phyloP scores from a whole-genome alignment of 2,888 invertebrate species.

The Cataglyphis cursor region DNA sequence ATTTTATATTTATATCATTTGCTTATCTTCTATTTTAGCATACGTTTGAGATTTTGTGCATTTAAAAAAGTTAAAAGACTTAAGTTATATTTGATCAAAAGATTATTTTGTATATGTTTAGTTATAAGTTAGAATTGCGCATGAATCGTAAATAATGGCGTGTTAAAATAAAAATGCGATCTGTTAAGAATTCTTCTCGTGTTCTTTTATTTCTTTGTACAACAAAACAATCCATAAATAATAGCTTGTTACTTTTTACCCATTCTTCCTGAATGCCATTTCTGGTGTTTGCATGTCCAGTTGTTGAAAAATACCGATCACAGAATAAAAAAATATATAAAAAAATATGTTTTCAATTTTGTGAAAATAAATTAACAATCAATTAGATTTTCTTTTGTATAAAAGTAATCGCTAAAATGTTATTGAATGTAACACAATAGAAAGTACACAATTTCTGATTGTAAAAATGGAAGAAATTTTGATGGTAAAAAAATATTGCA shows the following conservation, averaged over 20 bases:
- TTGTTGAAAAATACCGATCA: neutral
- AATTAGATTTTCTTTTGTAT: neutral
- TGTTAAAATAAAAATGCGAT: conserved; percentile 29
- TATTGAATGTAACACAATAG: neutral
- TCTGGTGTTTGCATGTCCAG: neutral
- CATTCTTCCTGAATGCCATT: neutral
- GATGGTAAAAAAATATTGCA: neutral
- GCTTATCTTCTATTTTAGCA: conserved; percentile 14
- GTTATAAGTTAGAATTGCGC: neutral
- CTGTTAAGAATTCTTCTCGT: neutral
- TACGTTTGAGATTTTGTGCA: neutral
- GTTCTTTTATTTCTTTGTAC: conserved; percentile 12
- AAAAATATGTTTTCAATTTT: neutral
- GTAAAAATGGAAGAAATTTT: neutral
- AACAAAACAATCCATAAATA: neutral
- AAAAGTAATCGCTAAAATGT: neutral
- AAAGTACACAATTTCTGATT: neutral
- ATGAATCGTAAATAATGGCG: conserved; percentile 4
- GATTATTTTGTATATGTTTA: conserved; percentile 26
- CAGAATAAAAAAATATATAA: neutral
- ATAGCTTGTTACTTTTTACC: conserved; percentile 4
- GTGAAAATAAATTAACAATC: neutral
- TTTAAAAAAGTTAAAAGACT: conserved; percentile 15
- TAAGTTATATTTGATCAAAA: conserved; percentile 6
- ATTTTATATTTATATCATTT: conserved; percentile 21